phyloP scores from a whole-genome alignment of 2,113 vertebrate genomes.

The Phoenicopterus ruber region DNA sequence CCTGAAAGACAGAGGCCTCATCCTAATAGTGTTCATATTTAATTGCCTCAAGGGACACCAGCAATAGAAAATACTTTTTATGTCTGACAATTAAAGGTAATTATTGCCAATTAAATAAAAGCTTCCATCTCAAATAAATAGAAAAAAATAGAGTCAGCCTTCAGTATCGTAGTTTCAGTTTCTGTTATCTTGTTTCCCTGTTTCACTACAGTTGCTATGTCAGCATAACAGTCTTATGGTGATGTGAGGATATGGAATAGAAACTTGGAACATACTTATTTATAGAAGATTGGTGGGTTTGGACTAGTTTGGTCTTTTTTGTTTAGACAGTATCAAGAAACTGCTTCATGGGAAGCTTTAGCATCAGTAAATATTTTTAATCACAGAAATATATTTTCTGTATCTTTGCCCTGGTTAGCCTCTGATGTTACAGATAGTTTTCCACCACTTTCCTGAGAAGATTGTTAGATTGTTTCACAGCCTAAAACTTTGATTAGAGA shows the following conservation, averaged over 20 bases:
- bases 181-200: neutral
- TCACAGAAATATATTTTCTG: neutral
- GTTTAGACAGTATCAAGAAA: neutral
- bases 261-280: conserved; percentile 28
- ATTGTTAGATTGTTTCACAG: neutral
- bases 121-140: neutral
- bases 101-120: neutral
- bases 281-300: neutral
- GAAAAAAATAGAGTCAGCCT: neutral
- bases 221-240: neutral
- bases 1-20: neutral
- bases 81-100: neutral
- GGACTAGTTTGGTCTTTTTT: neutral
- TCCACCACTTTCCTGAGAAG: neutral
- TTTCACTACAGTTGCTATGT: conserved; percentile 15
- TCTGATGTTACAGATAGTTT: neutral
- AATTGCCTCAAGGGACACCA: neutral
- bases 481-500: neutral
- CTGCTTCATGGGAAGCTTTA: neutral
- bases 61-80: neutral
- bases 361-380: neutral
- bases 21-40: neutral
- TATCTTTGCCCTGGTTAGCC: neutral
- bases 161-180: neutral
- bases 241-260: neutral